A percentile compares a stretch with the other conserved stretches of the same genome.
phyloP scores from a whole-genome alignment of 2,797 vertebrate genomes.

The Enteromius viviparus region DNA sequence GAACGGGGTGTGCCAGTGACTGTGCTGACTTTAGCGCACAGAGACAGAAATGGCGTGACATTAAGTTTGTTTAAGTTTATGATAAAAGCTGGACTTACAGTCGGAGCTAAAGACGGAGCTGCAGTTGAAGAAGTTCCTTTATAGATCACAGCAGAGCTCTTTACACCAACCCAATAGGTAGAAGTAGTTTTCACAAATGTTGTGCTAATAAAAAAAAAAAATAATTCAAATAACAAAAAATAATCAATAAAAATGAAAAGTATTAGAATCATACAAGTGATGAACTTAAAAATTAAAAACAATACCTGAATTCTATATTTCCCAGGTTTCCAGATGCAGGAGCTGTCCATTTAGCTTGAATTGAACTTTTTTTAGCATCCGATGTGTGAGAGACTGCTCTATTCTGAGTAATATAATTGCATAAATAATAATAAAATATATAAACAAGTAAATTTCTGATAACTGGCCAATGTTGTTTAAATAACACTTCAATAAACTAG shows the following conservation, averaged over 20 bases:
- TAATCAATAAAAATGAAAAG: background rate
- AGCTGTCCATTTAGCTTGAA: conserved; percentile 69
- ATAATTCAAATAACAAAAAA: too few relatives aligned
- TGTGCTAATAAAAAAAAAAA: conserved; percentile 44
- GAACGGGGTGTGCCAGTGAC: too few relatives aligned
- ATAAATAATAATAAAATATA: background rate
- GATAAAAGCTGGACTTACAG: background rate
- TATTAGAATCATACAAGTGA: background rate
- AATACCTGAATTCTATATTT: conserved; percentile 72
- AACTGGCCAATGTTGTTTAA: background rate
- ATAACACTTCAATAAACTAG: background rate
- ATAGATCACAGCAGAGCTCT: conserved; percentile 49
- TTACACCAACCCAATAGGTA: conserved; percentile 67
- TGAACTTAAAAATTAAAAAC: background rate
- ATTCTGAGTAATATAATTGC: conserved; percentile 60
- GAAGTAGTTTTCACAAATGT: conserved; percentile 57
- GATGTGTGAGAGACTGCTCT: conserved; percentile 72
- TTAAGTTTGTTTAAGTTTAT: background rate
- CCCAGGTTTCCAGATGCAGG: conserved; percentile 38
- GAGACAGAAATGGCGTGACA: too few relatives aligned
- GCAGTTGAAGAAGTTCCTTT: background rate
- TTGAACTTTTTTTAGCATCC: background rate
- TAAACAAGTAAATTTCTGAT: background rate
- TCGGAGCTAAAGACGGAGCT: background rate
- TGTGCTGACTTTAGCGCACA: too few relatives aligned